A percentile compares a stretch with the other conserved stretches of the same genome.
Conservation (phyloP, 2,797 vertebrate species). For the Lepilemur septentrionalis region DNA sequence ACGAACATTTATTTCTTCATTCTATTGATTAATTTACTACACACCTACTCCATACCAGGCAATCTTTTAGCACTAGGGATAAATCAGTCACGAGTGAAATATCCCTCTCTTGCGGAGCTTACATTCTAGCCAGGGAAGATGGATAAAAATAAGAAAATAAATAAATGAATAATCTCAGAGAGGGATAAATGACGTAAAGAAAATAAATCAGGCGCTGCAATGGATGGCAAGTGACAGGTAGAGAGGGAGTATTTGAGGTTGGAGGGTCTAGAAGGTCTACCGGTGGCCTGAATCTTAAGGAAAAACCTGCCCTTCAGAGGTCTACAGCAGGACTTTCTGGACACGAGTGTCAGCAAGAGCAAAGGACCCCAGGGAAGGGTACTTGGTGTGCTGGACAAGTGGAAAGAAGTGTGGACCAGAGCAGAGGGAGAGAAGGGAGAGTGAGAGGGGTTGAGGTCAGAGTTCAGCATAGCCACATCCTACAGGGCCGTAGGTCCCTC, state of each 20-base stretch:
- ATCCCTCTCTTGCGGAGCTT: background rate
- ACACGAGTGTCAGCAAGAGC: background rate
- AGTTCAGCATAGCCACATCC: background rate
- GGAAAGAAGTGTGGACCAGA: background rate
- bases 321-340: background rate
- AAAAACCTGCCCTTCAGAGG: background rate
- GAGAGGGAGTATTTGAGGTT: background rate
- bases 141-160: background rate
- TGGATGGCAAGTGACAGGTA: background rate
- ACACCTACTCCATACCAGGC: background rate
- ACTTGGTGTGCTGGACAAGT: background rate
- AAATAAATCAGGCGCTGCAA: background rate
- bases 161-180: background rate
- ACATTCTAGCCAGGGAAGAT: background rate
- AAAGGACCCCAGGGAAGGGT: background rate
- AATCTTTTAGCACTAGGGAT: background rate
- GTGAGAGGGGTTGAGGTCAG: background rate
- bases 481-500: background rate
- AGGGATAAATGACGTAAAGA: background rate
- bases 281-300: background rate
- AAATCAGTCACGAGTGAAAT: background rate
- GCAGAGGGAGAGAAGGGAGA: background rate
- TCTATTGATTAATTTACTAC: slow-evolving; percentile 15
- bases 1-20: background rate
- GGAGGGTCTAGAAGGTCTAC: background rate